These are phyloP conservation scores for Pongo pygmaeus DNA, from an alignment of 2,113 vertebrate species.

Conservation along the genomic window DNA sequence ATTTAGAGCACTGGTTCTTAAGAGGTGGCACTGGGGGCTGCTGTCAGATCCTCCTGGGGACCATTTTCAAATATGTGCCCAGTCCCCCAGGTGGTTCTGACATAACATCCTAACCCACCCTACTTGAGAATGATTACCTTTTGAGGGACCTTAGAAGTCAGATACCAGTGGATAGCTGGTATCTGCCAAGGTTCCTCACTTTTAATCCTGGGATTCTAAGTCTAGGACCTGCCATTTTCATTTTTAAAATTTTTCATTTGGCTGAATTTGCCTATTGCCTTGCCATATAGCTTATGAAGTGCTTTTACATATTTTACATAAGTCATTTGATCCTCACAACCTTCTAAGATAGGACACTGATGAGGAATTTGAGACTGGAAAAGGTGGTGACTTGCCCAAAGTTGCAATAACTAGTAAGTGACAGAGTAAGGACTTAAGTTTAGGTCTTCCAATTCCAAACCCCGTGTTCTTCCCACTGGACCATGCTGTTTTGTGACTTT, in stretches of 20 bases:
- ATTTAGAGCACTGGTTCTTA: not conserved
- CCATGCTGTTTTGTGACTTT: slow-evolving; percentile 80
- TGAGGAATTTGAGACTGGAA: slow-evolving; percentile 38
- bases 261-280: slow-evolving; percentile 49
- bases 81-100: not conserved
- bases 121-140: not conserved
- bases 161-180: not conserved
- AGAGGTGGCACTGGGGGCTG: not conserved
- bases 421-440: slow-evolving; percentile 40
- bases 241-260: slow-evolving; percentile 23
- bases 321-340: slow-evolving; percentile 44
- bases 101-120: not conserved
- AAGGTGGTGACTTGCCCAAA: slow-evolving; percentile 61
- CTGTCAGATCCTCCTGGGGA: not conserved
- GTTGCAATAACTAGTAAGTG: slow-evolving; percentile 2
- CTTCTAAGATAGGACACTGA: not conserved
- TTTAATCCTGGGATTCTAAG: slow-evolving; percentile 54
- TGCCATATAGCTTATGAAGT: slow-evolving; percentile 9
- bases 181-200: not conserved
- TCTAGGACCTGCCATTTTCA: slow-evolving; percentile 63
- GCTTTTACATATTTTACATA: slow-evolving; percentile 47
- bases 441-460: slow-evolving; percentile 59
- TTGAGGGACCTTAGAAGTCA: not conserved
- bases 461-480: slow-evolving; percentile 76
- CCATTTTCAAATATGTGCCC: not conserved